These are phyloP conservation scores for Rhysida immarginata DNA, from an alignment of 1,140 invertebrate species.

Conservation along the genomic window DNA sequence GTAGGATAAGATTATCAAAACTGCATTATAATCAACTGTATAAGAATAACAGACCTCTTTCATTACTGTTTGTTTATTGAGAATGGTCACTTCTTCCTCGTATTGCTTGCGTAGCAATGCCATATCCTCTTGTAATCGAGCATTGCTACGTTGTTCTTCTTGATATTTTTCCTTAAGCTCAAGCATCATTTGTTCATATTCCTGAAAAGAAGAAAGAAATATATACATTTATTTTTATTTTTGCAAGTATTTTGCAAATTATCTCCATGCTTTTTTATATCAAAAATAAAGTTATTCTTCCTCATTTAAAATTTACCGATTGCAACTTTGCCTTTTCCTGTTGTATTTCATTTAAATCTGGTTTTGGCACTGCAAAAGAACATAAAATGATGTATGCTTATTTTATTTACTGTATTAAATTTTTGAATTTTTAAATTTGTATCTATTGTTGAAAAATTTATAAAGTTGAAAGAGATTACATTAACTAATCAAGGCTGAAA, in stretches of 20 bases:
- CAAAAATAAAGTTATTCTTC: no score
- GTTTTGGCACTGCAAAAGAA: neutral
- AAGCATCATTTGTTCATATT: conserved; percentile 33
- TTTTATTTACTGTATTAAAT: no score
- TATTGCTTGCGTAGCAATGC: conserved; percentile 38
- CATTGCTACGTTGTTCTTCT: conserved; percentile 40
- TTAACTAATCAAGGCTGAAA: no score
- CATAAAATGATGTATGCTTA: no score
- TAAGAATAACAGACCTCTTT: no score
- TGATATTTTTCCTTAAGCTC: conserved; percentile 39
- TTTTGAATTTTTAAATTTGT: no score
- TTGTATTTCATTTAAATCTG: conserved; percentile 24
- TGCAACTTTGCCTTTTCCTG: conserved; percentile 31
- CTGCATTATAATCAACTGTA: no score
- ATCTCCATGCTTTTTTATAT: no score
- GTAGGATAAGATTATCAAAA: no score
- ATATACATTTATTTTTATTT: conserved; percentile 11
- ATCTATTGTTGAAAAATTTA: no score
- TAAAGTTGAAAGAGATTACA: no score
- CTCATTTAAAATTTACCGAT: conserved; percentile 17
- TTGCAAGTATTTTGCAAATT: no score
- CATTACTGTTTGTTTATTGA: conserved; percentile 29
- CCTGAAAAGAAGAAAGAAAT: conserved; percentile 11
- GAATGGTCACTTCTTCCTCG: conserved; percentile 34
- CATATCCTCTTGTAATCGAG: conserved; percentile 41